Evolutionary conservation across 2,888 invertebrate species (phyloP), one percentile per base, ranked within the genome.

Genomic region (Cheilosia vernalis): DNA sequence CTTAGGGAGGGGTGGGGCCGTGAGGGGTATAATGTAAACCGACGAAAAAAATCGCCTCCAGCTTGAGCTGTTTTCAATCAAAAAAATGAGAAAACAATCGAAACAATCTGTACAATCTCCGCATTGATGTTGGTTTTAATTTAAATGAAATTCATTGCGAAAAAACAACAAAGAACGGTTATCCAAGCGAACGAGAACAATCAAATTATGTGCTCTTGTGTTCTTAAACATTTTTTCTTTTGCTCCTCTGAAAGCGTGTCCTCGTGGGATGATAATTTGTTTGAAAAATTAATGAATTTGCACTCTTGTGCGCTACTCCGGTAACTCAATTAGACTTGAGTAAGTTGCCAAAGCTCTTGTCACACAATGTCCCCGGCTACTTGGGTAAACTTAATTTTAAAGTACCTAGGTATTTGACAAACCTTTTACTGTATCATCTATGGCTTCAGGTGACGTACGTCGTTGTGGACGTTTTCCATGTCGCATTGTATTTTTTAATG

Each of bases 11-110:
- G 9, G 47, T n/a, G n/a, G n/a, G n/a, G n/a, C n/a, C n/a, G n/a
- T n/a, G n/a, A n/a, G 53, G 51, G 13, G 2, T 2, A 53, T 7
- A n/a, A 27, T 0, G n/a, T 53, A 27, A 27, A 6, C 6, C 53
- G 24, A 53, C 33, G 13, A 56, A 44, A 30, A 10, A 19, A 82
- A 77, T 66, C 51, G 73, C 83, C 83, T 63, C 63, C 10, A 61
- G 78, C 49, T 53, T 78, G 67, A 83, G 79, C 73, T 78, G 83
- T 67, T 83, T 83, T 73, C 83, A 83, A 83, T 83, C 67, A 78
- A 79, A 78, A 17, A 61, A 40, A 66, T 4, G 33, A 19, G 40
- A 51, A 61, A 5, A 42, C 30, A 60, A 67, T 72, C 19, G 13
- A 67, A 27, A 66, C 19, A 80, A 61, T 17, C 47, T 19, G 9